Base-by-base conservation (phyloP, 1,140 invertebrate genomes). In the Archivesica marissinica region DNA sequence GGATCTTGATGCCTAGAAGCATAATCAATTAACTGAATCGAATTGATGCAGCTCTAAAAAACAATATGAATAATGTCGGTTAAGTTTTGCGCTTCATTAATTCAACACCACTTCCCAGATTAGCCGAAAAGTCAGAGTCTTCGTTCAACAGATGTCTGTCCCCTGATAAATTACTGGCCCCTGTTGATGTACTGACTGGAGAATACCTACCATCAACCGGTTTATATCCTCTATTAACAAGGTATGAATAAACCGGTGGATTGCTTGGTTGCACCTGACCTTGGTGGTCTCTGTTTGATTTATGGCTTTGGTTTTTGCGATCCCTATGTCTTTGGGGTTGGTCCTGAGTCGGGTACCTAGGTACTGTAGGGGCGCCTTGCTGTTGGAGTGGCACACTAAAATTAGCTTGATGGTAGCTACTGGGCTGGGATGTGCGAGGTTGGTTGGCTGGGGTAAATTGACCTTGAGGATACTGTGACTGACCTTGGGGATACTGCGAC, bases 201-300 rank as follows among this genome's bases (percentile, higher is more conserved):
- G 82, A 85, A 56, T 85, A 50, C 33, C 82, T 66, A 11, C 82
- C 82, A 54, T 85, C 82, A n/a, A 85, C n/a, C n/a, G 82, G 82
- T 52, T 52, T 41, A 59, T 77, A 85, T 23, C 82, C 82, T 30
- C 82, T 39, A 70, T 78, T 85, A 30, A 85, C 82, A 39, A 85
- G 74, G 35, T 85, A 85, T 20, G 82, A 85, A 77, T 85, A 85
- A 9, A 85, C 52, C 28, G 82, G 82, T n/a, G 35, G 38, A 0
- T 85, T 33, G 23, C 13, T 70, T 13, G 47, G 64, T 23, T 33
- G n/a, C 44, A 39, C 2, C 20, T 39, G 30, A 25, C 35, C 35
- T 28, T 70, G 28, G n/a, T 70, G 68, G 2, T 59, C 38, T 59
- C 68, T 56, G 33, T 56, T 72, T 70, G 68, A 76, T 72, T 68